Base-by-base conservation (phyloP, 2,113 vertebrate genomes). In the Phyllostomus hastatus region DNA sequence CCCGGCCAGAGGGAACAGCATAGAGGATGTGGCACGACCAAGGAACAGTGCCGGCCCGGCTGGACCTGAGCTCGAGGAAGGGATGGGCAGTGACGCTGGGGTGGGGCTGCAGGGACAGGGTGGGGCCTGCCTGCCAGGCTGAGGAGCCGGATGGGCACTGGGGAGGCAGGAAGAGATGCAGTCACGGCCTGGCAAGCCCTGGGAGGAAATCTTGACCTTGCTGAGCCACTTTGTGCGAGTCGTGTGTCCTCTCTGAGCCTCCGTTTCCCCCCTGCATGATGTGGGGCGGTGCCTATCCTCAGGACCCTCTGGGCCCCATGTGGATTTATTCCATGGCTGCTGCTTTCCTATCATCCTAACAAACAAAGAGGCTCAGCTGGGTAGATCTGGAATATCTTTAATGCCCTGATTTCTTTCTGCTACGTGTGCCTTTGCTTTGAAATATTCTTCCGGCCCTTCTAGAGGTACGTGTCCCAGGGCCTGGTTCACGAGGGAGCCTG, bases 401-500 rank as follows among this genome's bases (percentile, higher is more conserved):
- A 95, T 95, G 95, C 82, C 75, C 66, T 5, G 1, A 2, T 87
- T 61, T 86, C 79, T 87, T 78, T 38, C 38, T 73, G 79, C 75
- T 86, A 46, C 0, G 11, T 11, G 0, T 72, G 48, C 46, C 84
- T 91, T 72, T 81, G 69, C 76, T 90, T 76, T 80, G 69, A 0
- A 10, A 2, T 26, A 12, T 33, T 41, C 91, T 15, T 12, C 43
- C 59, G 24, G 66, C 35, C n/a, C 50, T 35, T 16, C 19, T 17
- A 5, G 82, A 72, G 80, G 73, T 31, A 6, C 17, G 0, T 10
- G 38, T n/a, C 64, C 46, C 24, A 1, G 64, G 46, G 24, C 28
- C 41, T 1, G 2, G 66, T 43, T 97, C 94, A 97, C 75, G 95
- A 16, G 35, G 95, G 66, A 28, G 96, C 87, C 80, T 96, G 78